phyloP scores from a whole-genome alignment of 1,140 invertebrate genomes.

The Druon quercuslanigerum region DNA sequence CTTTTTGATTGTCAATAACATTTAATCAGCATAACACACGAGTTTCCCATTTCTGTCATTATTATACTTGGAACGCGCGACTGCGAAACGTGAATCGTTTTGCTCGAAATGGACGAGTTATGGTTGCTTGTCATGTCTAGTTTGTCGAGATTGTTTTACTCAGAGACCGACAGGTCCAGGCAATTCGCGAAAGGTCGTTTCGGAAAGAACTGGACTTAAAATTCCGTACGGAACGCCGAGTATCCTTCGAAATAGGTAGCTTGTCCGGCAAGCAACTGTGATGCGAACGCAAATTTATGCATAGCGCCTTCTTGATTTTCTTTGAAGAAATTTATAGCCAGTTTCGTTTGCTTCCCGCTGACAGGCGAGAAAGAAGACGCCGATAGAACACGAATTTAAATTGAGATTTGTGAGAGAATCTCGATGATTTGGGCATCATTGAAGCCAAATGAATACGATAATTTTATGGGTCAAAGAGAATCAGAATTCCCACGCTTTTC shows the following conservation, averaged over 20 bases:
- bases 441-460: slow-evolving; percentile 25
- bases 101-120: neutral
- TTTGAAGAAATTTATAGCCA: slow-evolving; percentile 31
- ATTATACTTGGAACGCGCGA: neutral
- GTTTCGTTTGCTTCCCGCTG: slow-evolving; percentile 30
- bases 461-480: slow-evolving; percentile 29
- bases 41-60: no score
- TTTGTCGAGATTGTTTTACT: slow-evolving; percentile 10
- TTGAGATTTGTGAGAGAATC: slow-evolving; percentile 29
- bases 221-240: slow-evolving; percentile 7
- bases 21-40: no score
- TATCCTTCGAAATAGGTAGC: slow-evolving; percentile 19
- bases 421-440: slow-evolving; percentile 23
- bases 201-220: slow-evolving; percentile 21
- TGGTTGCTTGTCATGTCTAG: neutral
- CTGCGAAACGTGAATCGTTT: neutral
- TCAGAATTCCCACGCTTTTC: slow-evolving; percentile 23
- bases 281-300: slow-evolving; percentile 29
- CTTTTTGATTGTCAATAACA: no score
- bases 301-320: slow-evolving; percentile 31
- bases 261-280: slow-evolving; percentile 8
- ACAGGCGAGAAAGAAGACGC: slow-evolving; percentile 28
- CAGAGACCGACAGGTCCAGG: slow-evolving; percentile 3
- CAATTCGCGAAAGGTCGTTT: slow-evolving; percentile 17
- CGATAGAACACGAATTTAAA: slow-evolving; percentile 31